Evolutionary conservation across 2,888 invertebrate species (phyloP), one percentile per base, ranked within the genome.

Genomic region (Ophioninae sp.): DNA sequence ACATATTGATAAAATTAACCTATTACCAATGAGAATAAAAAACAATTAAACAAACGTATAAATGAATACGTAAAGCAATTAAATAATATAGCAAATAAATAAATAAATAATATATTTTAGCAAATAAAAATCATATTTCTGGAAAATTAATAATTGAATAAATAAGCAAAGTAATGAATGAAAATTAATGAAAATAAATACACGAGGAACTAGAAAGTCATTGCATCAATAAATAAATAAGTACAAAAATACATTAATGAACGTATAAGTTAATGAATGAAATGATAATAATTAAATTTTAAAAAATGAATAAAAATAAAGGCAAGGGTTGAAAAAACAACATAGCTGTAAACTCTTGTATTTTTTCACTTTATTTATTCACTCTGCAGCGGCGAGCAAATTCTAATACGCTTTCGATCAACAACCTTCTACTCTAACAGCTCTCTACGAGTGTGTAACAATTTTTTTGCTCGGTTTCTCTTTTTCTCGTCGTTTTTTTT

Each of bases 401-500:
- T 85, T 71, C 63, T 64, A 30, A 71, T 73, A 80, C 74, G 84
- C 79, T 85, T 85, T 85, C 86, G 82, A 86, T 85, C 81, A 86
- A 87, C 88, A 88, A 86, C 87, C 87, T 88, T 87, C 87, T 87
- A 88, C 73, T 85, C 85, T 86, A 59, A 59, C 59, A 59, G 85
- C 84, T 82, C 81, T 83, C 84, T 77, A 86, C 80, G 78, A 75
- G 65, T 75, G 51, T 8, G 73, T 84, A 79, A 68, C 61, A 73
- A 64, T 74, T 65, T 37, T 82, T 84, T 44, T 71, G 74, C 61
- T 59, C 23, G 17, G n/a, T 59, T 13, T 39, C 8, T 44, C 17
- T 30, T 23, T 0, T 9, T 51, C n/a, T 56, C 3, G 20, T 51
- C 37, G n/a, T 51, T 51, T 58, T 1, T 30, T 30, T 30, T 30